Base-by-base conservation (phyloP, 2,113 vertebrate genomes). In the Syngnathoides biaculeatus region DNA sequence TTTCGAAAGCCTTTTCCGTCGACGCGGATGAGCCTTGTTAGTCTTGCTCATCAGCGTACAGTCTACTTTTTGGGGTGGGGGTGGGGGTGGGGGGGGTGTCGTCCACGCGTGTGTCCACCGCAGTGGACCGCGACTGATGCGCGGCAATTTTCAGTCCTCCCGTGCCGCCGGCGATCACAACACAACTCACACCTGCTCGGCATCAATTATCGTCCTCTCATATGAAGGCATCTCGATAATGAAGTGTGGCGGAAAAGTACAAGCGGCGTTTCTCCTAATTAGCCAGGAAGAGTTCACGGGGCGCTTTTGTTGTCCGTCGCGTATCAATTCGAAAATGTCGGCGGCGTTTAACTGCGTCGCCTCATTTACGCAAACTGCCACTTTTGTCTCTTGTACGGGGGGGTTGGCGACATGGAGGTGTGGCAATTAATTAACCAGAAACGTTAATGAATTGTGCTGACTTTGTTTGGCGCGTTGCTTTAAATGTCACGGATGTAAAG, bases 241-340 rank as follows among this genome's bases (percentile, higher is more conserved):
- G 30, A 38, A 5, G 35, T 53, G 47, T 15, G 11, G 12, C 13
- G 53, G 38, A 57, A 27, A 15, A 5, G 15, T 47, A 15, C 45
- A 6, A 6, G 45, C 45, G 45, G 5, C 15, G 15, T 47, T 19
- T 47, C 14, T 19, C 38, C 47, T 69, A 42, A 20, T 75, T 67
- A 47, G 64, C 48, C 53, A 24, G 22, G 4, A 68, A n/a, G 43
- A 30, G 63, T 40, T 69, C 22, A 67, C 65, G 4, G 30, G 22
- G 57, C 19, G 4, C 48, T 50, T 50, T 72, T 38, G 20, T 35
- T 30, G 71, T 27, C 42, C 69, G 48, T 72, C 30, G 52, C 24
- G 35, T 15, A 8, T 47, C 26, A 12, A 8, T 11, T 26, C 50
- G n/a, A 52, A 20, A 14, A 17, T 4, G 2, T 26, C 42, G 0